phyloP scores from a whole-genome alignment of 2,797 vertebrate genomes.

The Liparis tanakae region DNA sequence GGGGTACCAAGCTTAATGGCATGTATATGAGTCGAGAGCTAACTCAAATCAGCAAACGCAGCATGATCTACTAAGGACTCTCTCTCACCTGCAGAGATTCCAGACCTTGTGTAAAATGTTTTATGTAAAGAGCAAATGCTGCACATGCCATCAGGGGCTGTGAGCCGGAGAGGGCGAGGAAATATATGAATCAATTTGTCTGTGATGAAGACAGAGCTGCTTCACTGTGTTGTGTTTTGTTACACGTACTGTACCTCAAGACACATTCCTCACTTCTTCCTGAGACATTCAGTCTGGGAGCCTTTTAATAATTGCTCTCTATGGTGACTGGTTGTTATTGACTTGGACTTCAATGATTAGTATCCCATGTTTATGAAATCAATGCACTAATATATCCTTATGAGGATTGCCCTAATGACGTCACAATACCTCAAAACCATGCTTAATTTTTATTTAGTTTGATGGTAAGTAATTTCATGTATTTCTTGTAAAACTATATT shows the following conservation, averaged over 20 bases:
- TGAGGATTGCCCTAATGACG: background rate
- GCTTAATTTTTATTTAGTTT: background rate
- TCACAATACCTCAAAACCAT: background rate
- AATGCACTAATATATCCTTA: background rate
- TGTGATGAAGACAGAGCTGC: conserved; percentile 64
- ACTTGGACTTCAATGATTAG: conserved; percentile 26
- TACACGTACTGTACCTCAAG: conserved; percentile 34
- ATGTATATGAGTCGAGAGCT: conserved; percentile 18
- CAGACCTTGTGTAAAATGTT: conserved; percentile 45
- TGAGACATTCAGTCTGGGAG: conserved; percentile 46
- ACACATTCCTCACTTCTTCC: conserved; percentile 31
- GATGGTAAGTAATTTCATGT: conserved; percentile 1
- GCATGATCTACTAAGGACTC: conserved; percentile 7
- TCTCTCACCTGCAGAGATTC: conserved; percentile 25
- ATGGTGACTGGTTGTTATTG: conserved; percentile 39
- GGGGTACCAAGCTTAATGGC: conserved; percentile 26
- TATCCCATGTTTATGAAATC: conserved; percentile 6
- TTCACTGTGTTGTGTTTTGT: conserved; percentile 58
- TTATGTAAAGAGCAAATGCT: conserved; percentile 41
- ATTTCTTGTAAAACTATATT: background rate
- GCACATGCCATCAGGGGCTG: conserved; percentile 46
- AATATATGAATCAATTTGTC: conserved; percentile 67
- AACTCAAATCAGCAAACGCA: conserved; percentile 22
- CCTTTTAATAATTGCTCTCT: conserved; percentile 9
- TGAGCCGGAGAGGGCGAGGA: conserved; percentile 61